phyloP scores from a whole-genome alignment of 2,113 vertebrate genomes.

The Brienomyrus longianalis region DNA sequence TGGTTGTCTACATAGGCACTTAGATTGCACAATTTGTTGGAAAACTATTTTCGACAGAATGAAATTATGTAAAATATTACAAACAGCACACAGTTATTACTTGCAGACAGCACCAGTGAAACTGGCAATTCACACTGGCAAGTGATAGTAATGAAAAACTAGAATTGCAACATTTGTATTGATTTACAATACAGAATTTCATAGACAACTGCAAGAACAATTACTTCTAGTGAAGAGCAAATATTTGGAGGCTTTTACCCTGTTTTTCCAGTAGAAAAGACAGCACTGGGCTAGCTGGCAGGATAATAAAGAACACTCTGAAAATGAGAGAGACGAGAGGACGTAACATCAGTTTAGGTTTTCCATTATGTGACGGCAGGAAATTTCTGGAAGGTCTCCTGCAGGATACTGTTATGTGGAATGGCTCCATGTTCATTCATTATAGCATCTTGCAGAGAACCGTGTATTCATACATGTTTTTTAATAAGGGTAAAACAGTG shows the following conservation, averaged over 20 bases:
- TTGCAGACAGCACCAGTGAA: neutral
- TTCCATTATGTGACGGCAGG: neutral
- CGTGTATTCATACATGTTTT: neutral
- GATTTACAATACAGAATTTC: slow-evolving; percentile 44
- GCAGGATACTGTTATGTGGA: neutral
- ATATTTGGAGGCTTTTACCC: slow-evolving; percentile 37
- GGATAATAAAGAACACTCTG: slow-evolving; percentile 13
- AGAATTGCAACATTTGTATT: slow-evolving; percentile 43
- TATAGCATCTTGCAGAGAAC: neutral
- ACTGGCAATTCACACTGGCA: neutral
- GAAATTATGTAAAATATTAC: neutral
- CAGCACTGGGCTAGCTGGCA: slow-evolving; percentile 13
- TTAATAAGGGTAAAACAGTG: neutral
- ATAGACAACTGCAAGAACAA: slow-evolving; percentile 46
- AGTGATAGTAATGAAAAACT: slow-evolving; percentile 28
- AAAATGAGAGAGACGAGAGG: neutral
- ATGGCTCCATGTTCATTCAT: slow-evolving; percentile 20
- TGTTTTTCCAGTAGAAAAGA: slow-evolving; percentile 25
- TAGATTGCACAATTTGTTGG: slow-evolving; percentile 1
- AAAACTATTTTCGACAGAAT: neutral
- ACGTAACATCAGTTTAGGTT: neutral
- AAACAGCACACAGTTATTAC: neutral
- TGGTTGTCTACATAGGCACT: neutral
- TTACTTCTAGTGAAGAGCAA: slow-evolving; percentile 51
- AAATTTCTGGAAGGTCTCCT: neutral